These are phyloP conservation scores for Trachythela sp. DNA, from an alignment of 64 coral and sea anemone genomes.

Conservation along the genomic window DNA sequence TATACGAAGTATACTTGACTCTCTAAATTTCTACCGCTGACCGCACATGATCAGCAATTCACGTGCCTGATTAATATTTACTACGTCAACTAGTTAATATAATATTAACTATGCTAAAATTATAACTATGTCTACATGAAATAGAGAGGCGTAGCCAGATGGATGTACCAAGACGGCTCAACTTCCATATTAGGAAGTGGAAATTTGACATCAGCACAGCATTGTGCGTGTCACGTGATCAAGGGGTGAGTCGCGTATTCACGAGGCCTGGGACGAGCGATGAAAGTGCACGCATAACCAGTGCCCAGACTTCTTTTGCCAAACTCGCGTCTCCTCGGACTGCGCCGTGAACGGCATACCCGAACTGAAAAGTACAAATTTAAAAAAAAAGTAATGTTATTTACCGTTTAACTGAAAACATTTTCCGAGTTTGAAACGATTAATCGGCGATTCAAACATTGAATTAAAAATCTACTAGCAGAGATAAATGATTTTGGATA, in stretches of 20 bases:
- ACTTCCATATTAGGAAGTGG: background rate
- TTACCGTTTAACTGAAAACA: too few relatives aligned
- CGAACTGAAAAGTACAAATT: slow-evolving; percentile 28
- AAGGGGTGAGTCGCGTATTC: background rate
- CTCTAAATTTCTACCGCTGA: background rate
- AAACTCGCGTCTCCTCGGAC: slow-evolving; percentile 80
- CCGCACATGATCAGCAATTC: background rate
- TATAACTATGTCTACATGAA: background rate
- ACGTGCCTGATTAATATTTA: background rate
- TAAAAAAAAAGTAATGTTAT: background rate
- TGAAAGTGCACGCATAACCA: slow-evolving; percentile 96
- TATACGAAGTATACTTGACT: background rate
- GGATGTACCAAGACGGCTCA: background rate
- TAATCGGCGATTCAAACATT: too few relatives aligned
- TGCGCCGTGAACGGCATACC: slow-evolving; percentile 61
- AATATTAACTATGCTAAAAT: background rate
- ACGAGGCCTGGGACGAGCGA: slow-evolving; percentile 22
- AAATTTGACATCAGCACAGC: background rate
- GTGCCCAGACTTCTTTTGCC: slow-evolving; percentile 80
- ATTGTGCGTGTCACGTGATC: background rate
- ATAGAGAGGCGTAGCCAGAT: background rate
- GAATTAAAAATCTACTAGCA: too few relatives aligned
- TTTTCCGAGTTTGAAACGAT: too few relatives aligned
- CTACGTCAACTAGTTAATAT: too few relatives aligned
- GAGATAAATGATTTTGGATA: too few relatives aligned